Conservation (phyloP, 2,797 vertebrate species). For the Periparus ater region DNA sequence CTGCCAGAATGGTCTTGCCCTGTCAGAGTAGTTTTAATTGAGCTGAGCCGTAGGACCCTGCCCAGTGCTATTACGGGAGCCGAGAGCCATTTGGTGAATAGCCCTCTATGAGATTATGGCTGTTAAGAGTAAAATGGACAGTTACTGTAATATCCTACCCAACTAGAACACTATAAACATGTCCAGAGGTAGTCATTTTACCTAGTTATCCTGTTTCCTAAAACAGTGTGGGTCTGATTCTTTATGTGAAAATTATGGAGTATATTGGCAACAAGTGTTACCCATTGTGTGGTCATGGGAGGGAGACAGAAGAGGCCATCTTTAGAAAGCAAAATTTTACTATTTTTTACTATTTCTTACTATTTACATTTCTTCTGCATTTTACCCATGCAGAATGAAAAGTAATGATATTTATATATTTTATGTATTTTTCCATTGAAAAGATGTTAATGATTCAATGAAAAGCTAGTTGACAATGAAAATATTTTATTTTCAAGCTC, state of each 20-base stretch:
- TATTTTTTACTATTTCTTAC: neutral
- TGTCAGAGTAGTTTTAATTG: slow-evolving; percentile 68
- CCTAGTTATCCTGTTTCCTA: slow-evolving; percentile 1
- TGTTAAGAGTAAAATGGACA: slow-evolving; percentile 44
- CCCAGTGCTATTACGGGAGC: neutral
- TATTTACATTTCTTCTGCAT: neutral
- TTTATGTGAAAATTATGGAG: slow-evolving; percentile 8
- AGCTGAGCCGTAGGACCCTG: slow-evolving; percentile 44
- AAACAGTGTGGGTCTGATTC: neutral
- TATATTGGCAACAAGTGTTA: neutral
- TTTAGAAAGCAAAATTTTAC: neutral
- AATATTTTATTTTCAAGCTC: neutral
- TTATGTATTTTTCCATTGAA: neutral
- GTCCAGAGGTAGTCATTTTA: slow-evolving; percentile 19
- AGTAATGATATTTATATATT: neutral
- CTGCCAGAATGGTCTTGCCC: slow-evolving; percentile 56
- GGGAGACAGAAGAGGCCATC: neutral
- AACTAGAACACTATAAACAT: slow-evolving; percentile 12
- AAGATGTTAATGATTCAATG: neutral
- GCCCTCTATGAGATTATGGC: slow-evolving; percentile 21
- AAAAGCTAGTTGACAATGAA: neutral
- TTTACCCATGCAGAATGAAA: neutral
- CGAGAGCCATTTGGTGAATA: slow-evolving; percentile 30
- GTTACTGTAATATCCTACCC: slow-evolving; percentile 42
- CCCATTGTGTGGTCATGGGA: neutral